phyloP scores from a whole-genome alignment of 2,797 vertebrate species.

The Hozukius guyotensis region DNA sequence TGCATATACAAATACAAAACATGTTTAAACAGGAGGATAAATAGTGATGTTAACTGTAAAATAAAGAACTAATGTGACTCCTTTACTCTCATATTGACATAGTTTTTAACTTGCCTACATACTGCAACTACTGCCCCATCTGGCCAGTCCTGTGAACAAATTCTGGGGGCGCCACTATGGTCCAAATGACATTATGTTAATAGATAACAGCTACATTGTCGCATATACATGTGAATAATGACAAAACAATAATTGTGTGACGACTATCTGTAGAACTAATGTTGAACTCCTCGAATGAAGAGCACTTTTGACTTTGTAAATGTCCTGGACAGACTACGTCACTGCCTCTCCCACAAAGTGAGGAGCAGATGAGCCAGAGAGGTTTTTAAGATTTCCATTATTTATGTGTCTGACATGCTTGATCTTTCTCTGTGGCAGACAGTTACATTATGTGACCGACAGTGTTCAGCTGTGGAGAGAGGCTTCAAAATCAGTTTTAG shows the following conservation, averaged over 20 bases:
- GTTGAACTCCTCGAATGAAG: neutral
- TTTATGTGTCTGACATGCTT: constrained; percentile 49
- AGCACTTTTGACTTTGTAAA: constrained; percentile 7
- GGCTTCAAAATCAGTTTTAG: neutral
- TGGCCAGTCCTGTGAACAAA: neutral
- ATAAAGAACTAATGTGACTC: no score
- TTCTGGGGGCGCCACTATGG: neutral
- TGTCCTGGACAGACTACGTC: neutral
- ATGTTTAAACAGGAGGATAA: no score
- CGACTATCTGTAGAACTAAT: neutral
- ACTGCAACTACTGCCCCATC: neutral
- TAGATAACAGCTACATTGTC: neutral
- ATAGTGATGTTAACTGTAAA: no score
- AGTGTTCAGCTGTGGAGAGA: constrained; percentile 6
- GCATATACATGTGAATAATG: neutral
- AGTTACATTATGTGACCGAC: constrained; percentile 33
- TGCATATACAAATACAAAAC: no score
- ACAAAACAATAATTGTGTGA: neutral
- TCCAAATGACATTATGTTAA: neutral
- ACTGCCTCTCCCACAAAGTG: neutral
- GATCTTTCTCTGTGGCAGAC: constrained; percentile 39
- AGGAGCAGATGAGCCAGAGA: constrained; percentile 29
- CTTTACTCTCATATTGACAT: neutral
- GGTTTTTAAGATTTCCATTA: constrained; percentile 52
- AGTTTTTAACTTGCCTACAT: neutral